Percentiles rank a stretch among this genome's conserved stretches.
phyloP scores from a whole-genome alignment of 2,797 vertebrate species.

The Apodemus agrarius region DNA sequence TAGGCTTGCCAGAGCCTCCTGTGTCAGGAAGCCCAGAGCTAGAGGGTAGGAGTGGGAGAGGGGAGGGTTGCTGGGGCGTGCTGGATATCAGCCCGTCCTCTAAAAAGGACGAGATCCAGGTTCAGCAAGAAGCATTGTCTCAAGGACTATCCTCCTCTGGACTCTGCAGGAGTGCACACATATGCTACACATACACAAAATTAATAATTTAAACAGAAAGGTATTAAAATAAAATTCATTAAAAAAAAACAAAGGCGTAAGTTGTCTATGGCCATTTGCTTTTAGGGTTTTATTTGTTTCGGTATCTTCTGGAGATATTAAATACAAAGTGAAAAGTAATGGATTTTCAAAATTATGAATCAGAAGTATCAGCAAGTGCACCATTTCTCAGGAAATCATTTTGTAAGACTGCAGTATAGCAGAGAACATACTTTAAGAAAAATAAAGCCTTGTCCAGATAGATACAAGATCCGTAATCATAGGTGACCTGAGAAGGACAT shows the following conservation, averaged over 20 bases:
- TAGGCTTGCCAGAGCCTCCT: too few species aligned
- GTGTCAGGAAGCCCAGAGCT: too few species aligned
- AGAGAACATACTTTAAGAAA: constrained; percentile 20
- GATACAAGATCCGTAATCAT: background rate
- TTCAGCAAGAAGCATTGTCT: background rate
- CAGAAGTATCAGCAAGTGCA: constrained; percentile 21
- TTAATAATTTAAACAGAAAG: background rate
- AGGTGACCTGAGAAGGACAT: background rate
- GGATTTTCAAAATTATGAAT: background rate
- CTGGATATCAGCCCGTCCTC: too few species aligned
- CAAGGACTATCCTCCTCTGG: too few species aligned
- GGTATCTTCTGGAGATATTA: background rate
- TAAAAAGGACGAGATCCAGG: background rate
- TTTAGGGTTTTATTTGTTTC: background rate
- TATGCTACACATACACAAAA: background rate
- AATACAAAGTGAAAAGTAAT: background rate
- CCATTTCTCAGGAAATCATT: background rate
- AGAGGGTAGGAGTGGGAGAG: background rate
- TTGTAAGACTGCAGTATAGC: background rate
- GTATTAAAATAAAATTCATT: background rate
- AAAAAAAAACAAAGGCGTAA: background rate
- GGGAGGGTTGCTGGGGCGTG: background rate
- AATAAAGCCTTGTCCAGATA: background rate
- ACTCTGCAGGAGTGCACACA: too few species aligned
- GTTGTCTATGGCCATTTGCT: background rate